Percentiles rank a stretch among this genome's conserved stretches.
Conservation (phyloP, 2,113 vertebrate genomes). For the Poeciliopsis turrubarensis region DNA sequence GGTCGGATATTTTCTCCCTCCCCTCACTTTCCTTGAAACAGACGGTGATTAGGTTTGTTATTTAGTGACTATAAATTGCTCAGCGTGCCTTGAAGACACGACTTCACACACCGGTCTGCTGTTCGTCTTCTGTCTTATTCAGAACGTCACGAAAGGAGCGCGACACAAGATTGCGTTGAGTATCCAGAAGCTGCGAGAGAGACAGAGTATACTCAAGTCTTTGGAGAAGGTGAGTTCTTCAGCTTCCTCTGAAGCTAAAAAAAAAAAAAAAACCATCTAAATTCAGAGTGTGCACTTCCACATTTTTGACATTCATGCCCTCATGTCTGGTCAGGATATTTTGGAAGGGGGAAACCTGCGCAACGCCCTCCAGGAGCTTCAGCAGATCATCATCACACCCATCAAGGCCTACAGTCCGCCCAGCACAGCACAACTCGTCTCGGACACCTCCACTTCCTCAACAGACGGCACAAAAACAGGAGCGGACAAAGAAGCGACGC, state of each 20-base stretch:
- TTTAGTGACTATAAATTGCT: conserved; percentile 61
- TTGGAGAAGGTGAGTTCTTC: conserved; percentile 88
- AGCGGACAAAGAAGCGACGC: conserved; percentile 81
- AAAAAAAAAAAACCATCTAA: background rate
- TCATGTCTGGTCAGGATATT: conserved; percentile 82
- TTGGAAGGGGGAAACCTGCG: conserved; percentile 93
- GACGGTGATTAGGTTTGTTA: conserved; percentile 66
- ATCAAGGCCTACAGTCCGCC: conserved; percentile 87
- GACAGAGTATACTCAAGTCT: conserved; percentile 89
- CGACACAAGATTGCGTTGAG: conserved; percentile 95
- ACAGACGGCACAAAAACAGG: conserved; percentile 76
- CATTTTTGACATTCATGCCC: background rate
- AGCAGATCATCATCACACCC: conserved; percentile 92
- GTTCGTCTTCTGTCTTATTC: conserved; percentile 13
- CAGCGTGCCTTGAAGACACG: conserved; percentile 32
- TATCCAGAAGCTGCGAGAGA: conserved; percentile 92
- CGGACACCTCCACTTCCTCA: conserved; percentile 56
- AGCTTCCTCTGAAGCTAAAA: background rate
- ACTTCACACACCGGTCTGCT: conserved; percentile 32
- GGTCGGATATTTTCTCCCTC: conserved; percentile 19
- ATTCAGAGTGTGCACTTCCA: background rate
- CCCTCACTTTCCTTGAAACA: conserved; percentile 61
- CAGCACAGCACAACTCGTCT: conserved; percentile 72
- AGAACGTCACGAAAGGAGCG: conserved; percentile 96
- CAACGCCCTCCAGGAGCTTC: conserved; percentile 91